Percentiles rank a stretch among this genome's conserved stretches.
These are phyloP conservation scores for Heptranchias perlo DNA, from an alignment of 2,113 vertebrate species.

Conservation along the genomic window DNA sequence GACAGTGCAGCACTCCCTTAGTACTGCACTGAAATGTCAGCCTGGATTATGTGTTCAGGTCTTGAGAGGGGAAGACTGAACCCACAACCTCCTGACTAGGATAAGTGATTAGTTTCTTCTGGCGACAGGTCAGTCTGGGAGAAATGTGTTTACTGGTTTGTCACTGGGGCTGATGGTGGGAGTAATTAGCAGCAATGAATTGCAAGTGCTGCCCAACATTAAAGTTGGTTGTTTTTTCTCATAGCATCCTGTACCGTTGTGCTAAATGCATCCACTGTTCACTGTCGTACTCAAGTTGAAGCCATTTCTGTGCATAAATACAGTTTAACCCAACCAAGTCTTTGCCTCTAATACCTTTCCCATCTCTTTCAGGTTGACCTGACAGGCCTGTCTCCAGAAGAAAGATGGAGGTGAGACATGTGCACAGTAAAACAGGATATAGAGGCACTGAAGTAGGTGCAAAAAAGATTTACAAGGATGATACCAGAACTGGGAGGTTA, in stretches of 20 bases:
- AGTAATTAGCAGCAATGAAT: neutral
- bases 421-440: neutral
- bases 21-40: neutral
- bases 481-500: neutral
- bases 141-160: neutral
- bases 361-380: slow-evolving; percentile 68
- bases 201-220: neutral
- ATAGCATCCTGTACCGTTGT: neutral
- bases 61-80: neutral
- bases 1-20: neutral
- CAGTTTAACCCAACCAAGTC: neutral
- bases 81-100: neutral
- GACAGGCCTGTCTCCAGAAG: slow-evolving; percentile 84
- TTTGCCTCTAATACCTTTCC: slow-evolving; percentile 31
- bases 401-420: slow-evolving; percentile 84
- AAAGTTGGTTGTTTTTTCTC: neutral
- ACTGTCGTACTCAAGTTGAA: neutral
- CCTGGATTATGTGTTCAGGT: neutral
- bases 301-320: neutral
- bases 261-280: neutral
- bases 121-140: neutral
- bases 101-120: neutral
- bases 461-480: neutral
- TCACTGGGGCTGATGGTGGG: neutral
- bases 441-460: neutral